Percentiles rank a stretch among this genome's conserved stretches.
Evolutionary conservation across 2,888 invertebrate genomes (phyloP).

Genomic region (Synanthedon tipuliformis): DNA sequence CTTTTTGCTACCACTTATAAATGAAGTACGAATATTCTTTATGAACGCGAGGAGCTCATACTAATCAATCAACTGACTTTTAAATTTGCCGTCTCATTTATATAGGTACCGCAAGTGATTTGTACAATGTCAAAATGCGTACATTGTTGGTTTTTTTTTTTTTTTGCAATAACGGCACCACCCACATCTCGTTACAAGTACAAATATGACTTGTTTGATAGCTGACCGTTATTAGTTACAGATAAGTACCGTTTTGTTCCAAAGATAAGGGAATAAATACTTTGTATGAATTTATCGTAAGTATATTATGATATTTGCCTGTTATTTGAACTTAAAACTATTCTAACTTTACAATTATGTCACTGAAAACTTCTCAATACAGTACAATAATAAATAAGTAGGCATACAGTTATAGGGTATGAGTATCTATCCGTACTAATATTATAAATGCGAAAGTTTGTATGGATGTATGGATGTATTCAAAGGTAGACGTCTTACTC

Average conservation of each 20-base stretch:
- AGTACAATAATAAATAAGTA: too few species aligned
- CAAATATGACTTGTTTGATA: neutral
- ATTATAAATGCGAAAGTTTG: too few species aligned
- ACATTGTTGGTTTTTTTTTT: constrained; percentile 15
- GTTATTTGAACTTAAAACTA: too few species aligned
- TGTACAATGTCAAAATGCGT: constrained; percentile 28
- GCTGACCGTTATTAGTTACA: neutral
- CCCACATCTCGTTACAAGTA: constrained; percentile 8
- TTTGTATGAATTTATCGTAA: too few species aligned
- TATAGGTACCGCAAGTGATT: constrained; percentile 29
- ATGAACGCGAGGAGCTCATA: neutral
- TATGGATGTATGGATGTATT: too few species aligned
- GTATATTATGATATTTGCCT: too few species aligned
- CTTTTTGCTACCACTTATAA: neutral
- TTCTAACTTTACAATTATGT: too few species aligned
- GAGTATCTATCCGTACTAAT: too few species aligned
- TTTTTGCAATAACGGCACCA: constrained; percentile 30
- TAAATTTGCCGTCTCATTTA: constrained; percentile 17
- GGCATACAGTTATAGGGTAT: too few species aligned
- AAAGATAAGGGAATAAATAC: neutral
- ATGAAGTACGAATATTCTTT: neutral
- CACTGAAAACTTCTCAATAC: too few species aligned
- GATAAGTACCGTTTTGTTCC: neutral
- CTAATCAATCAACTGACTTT: neutral
- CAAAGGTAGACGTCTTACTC: too few species aligned